A percentile compares a stretch with the other conserved stretches of the same genome.
Conservation (phyloP, 1,140 invertebrate genomes). For the Zaprionus ghesquierei region DNA sequence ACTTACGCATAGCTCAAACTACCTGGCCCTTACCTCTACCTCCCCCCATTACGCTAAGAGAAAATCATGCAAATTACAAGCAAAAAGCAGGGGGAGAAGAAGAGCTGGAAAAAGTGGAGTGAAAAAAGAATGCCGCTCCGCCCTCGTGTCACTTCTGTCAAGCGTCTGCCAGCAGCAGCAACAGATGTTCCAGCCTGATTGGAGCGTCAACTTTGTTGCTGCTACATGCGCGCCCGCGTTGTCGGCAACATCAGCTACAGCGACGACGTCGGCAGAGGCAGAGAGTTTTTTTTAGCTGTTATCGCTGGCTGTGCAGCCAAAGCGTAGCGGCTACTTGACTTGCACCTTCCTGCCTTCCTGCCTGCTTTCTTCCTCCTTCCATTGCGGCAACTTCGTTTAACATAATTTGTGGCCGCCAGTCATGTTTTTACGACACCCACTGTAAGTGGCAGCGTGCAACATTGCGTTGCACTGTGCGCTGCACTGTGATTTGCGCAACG, state of each 20-base stretch:
- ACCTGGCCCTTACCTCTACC: not conserved
- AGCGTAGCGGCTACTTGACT: slow-evolving; percentile 74
- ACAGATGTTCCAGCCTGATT: slow-evolving; percentile 74
- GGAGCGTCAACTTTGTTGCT: slow-evolving; percentile 60
- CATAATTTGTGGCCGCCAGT: slow-evolving; percentile 74
- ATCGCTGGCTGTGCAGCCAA: slow-evolving; percentile 32
- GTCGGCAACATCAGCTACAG: slow-evolving; percentile 25
- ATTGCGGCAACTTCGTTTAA: slow-evolving; percentile 51
- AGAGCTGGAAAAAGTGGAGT: not conserved
- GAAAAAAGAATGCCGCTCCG: slow-evolving; percentile 43
- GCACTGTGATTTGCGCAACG: slow-evolving; percentile 33
- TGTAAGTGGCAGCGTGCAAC: slow-evolving; percentile 44
- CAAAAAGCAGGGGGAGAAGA: not conserved
- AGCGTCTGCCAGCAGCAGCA: slow-evolving; percentile 58
- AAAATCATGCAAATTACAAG: slow-evolving; percentile 52
- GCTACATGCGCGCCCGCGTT: not conserved
- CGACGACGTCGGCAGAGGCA: not conserved
- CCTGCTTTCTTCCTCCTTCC: slow-evolving; percentile 15
- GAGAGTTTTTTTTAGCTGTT: slow-evolving; percentile 45
- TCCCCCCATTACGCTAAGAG: too few species aligned
- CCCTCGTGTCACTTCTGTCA: slow-evolving; percentile 58
- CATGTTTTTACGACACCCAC: slow-evolving; percentile 71
- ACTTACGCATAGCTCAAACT: not conserved
- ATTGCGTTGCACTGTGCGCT: not conserved
- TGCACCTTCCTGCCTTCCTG: slow-evolving; percentile 42